Percentiles rank a stretch among this genome's conserved stretches.
Evolutionary conservation across 1,140 invertebrate genomes (phyloP).

Genomic region (Chymomyza costata): DNA sequence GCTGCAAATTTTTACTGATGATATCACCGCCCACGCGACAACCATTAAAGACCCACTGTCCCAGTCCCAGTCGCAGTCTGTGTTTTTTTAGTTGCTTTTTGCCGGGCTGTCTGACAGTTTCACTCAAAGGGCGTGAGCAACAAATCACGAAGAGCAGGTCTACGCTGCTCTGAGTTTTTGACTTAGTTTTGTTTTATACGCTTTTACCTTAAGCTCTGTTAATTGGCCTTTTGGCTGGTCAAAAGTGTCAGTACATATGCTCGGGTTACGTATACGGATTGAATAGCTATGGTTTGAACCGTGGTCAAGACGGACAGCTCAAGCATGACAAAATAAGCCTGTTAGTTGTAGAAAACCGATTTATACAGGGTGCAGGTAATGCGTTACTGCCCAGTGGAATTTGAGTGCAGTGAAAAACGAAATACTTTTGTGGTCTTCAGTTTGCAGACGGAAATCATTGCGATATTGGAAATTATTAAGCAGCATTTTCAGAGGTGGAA

Average conservation of each 20-base stretch:
- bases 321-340: conserved; percentile 34
- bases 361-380: neutral
- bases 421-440: no score
- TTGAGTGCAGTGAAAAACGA: neutral
- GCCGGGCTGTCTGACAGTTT: conserved; percentile 4
- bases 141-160: conserved; percentile 43
- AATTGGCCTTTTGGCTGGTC: conserved; percentile 45
- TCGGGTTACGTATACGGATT: conserved; percentile 45
- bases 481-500: no score
- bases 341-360: conserved; percentile 22
- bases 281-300: conserved; percentile 1
- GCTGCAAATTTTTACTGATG: conserved; percentile 41
- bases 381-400: neutral
- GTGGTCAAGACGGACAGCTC: conserved; percentile 18
- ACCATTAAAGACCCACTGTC: neutral
- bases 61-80: no score
- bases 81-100: no score
- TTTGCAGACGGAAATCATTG: no score
- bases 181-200: conserved; percentile 1
- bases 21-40: conserved; percentile 39
- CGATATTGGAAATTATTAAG: no score
- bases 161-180: conserved; percentile 18
- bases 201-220: conserved; percentile 27
- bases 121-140: conserved; percentile 5
- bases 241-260: conserved; percentile 39